phyloP scores from a whole-genome alignment of 2,888 invertebrate genomes.

The Myopa testacea region DNA sequence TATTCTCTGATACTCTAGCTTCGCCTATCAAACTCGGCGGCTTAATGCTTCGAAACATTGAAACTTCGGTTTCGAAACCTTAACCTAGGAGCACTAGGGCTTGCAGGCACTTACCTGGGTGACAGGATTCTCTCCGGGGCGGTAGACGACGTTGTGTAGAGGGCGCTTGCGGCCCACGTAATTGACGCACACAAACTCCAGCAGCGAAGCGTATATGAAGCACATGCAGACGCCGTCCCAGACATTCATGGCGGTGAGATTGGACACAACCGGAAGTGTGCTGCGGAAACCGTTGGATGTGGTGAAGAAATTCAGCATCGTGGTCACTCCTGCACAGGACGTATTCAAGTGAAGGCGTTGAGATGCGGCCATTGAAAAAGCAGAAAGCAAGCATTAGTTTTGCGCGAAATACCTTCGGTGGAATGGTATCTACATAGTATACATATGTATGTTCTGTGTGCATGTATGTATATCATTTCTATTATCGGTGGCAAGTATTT shows the following conservation, averaged over 20 bases:
- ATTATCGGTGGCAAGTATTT: neutral
- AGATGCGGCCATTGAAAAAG: neutral
- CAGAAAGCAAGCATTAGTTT: conserved; percentile 13
- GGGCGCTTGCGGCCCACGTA: conserved; percentile 93
- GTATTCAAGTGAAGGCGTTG: neutral
- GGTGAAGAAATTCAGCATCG: conserved; percentile 98
- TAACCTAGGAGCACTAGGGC: too few species aligned
- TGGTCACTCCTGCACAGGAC: conserved; percentile 83
- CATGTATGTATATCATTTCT: neutral
- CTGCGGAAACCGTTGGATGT: conserved; percentile 93
- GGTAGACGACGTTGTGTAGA: conserved; percentile 88
- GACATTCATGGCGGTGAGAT: conserved; percentile 95
- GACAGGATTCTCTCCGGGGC: conserved; percentile 90
- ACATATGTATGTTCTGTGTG: neutral
- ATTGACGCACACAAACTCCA: conserved; percentile 95
- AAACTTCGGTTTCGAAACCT: too few species aligned
- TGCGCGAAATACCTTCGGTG: neutral
- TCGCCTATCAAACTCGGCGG: neutral
- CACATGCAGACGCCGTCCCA: conserved; percentile 98
- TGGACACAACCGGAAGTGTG: conserved; percentile 92
- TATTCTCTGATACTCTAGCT: neutral
- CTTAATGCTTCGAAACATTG: neutral
- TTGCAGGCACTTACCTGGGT: conserved; percentile 78
- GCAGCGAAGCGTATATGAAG: conserved; percentile 93
- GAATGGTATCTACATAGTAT: neutral